Conservation (phyloP, 1,140 invertebrate genomes). For the Nebria ingens region DNA sequence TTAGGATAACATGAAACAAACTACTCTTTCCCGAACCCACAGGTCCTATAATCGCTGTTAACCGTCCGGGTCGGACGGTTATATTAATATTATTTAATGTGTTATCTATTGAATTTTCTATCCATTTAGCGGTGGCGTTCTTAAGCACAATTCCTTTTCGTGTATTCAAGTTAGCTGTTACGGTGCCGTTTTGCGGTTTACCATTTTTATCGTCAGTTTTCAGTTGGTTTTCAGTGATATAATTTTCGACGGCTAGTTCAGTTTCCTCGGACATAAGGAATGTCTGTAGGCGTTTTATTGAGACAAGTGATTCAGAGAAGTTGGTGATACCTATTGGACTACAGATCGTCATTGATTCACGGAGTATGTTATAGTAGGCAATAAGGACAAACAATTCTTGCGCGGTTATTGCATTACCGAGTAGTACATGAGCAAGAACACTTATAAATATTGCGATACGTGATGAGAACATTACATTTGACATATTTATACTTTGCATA, state of each 20-base stretch:
- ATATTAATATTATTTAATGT: slow-evolving; percentile 54
- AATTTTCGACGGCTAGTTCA: slow-evolving; percentile 16
- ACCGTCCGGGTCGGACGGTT: slow-evolving; percentile 48
- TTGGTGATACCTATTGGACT: slow-evolving; percentile 53
- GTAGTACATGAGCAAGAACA: slow-evolving; percentile 61
- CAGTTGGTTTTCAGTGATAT: slow-evolving; percentile 7
- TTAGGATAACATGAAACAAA: slow-evolving; percentile 67
- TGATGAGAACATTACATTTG: slow-evolving; percentile 62
- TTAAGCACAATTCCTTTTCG: slow-evolving; percentile 36
- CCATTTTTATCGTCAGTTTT: slow-evolving; percentile 16
- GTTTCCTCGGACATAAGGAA: slow-evolving; percentile 60
- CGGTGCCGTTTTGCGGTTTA: neutral
- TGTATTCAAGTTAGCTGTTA: slow-evolving; percentile 11
- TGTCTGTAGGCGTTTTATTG: slow-evolving; percentile 53
- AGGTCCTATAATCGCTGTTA: slow-evolving; percentile 69
- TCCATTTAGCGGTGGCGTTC: slow-evolving; percentile 52
- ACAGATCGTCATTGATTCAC: slow-evolving; percentile 63
- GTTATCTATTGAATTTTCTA: slow-evolving; percentile 38
- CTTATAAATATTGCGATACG: slow-evolving; percentile 69
- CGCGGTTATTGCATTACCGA: slow-evolving; percentile 56
- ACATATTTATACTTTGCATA: slow-evolving; percentile 60
- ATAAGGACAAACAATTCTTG: slow-evolving; percentile 66
- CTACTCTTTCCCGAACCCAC: slow-evolving; percentile 78
- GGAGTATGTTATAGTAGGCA: slow-evolving; percentile 61
- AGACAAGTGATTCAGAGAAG: slow-evolving; percentile 56